phyloP scores from a whole-genome alignment of 2,113 vertebrate species.

The Sphaerodactylus townsendi region DNA sequence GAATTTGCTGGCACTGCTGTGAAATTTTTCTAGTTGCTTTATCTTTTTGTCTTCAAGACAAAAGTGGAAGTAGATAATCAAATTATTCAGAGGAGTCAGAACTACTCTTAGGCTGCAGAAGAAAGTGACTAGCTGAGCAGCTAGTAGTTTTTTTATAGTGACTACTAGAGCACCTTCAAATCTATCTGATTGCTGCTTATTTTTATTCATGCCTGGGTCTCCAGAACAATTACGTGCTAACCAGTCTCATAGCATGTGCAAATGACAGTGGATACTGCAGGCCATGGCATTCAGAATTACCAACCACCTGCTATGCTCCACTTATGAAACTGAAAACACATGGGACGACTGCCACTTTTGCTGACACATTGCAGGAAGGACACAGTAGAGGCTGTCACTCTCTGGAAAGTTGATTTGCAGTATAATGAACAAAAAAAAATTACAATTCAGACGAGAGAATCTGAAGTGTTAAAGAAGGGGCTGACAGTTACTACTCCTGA shows the following conservation, averaged over 20 bases:
- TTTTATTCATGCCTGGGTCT: constrained; percentile 30
- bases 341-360: constrained; percentile 36
- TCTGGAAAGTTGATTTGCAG: background rate
- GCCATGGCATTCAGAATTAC: constrained; percentile 30
- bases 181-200: constrained; percentile 47
- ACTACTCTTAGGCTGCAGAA: constrained; percentile 16
- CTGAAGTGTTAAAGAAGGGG: constrained; percentile 20
- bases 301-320: constrained; percentile 33
- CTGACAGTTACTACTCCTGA: constrained; percentile 30
- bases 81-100: constrained; percentile 32
- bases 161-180: background rate
- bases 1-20: background rate
- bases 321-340: constrained; percentile 28
- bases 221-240: constrained; percentile 48
- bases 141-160: background rate
- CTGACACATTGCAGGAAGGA: constrained; percentile 21
- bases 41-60: background rate
- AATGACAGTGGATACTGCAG: constrained; percentile 51
- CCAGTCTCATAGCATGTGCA: constrained; percentile 26
- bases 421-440: constrained; percentile 30
- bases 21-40: background rate
- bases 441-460: constrained; percentile 37
- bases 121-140: constrained; percentile 33
- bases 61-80: constrained; percentile 26
- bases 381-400: constrained; percentile 41